A percentile compares a stretch with the other conserved stretches of the same genome.
These are phyloP conservation scores for Neosilurus mollespiculum DNA, from an alignment of 2,797 vertebrate genomes.

Conservation along the genomic window DNA sequence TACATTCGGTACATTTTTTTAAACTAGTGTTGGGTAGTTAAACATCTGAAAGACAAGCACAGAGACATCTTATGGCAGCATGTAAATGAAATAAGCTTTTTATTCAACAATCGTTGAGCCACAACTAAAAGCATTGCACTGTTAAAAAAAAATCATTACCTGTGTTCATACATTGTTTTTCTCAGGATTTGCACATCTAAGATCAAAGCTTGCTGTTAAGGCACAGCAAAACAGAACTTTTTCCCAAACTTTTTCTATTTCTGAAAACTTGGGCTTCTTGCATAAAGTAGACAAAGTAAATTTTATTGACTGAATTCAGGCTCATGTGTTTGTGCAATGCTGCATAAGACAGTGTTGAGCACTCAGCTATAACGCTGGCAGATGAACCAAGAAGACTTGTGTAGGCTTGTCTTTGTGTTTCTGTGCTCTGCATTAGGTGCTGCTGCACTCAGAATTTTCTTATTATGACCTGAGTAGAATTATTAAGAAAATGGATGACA, in stretches of 20 bases:
- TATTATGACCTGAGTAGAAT: constrained; percentile 3
- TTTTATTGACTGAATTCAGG: constrained; percentile 23
- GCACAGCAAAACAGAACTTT: not conserved
- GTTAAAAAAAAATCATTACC: not conserved
- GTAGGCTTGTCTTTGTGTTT: constrained; percentile 26
- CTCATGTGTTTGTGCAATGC: constrained; percentile 19
- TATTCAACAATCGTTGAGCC: not conserved
- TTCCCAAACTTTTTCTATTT: not conserved
- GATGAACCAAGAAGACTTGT: not conserved
- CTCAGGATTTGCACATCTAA: not conserved
- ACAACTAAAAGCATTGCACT: not conserved
- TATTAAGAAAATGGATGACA: constrained; percentile 13
- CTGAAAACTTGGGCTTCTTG: not conserved
- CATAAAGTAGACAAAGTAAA: constrained; percentile 13
- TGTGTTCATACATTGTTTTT: not conserved
- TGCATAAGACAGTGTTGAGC: constrained; percentile 15
- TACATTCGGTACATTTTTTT: not conserved
- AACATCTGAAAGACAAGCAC: not conserved
- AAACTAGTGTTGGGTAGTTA: not conserved
- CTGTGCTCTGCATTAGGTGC: constrained; percentile 6
- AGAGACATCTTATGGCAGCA: not conserved
- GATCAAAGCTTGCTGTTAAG: not conserved
- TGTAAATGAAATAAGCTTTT: not conserved
- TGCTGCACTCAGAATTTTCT: not conserved
- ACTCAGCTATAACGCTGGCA: constrained; percentile 23